phyloP scores from a whole-genome alignment of 2,888 invertebrate species.

The Amphipyra berbera region DNA sequence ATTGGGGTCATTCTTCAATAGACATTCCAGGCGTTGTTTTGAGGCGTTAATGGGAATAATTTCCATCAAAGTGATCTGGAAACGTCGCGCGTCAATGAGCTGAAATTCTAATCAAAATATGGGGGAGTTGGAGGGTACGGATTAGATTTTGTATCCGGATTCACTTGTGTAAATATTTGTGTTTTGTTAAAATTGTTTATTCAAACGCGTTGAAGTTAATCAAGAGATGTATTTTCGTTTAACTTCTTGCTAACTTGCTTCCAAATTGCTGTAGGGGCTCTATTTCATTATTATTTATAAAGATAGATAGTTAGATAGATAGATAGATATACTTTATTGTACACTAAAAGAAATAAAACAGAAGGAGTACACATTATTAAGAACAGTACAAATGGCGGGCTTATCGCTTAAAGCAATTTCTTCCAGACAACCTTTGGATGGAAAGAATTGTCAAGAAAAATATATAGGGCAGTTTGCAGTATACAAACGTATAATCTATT shows the following conservation, averaged over 20 bases:
- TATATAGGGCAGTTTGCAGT: too few species aligned
- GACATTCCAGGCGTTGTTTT: slow-evolving; percentile 59
- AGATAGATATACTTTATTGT: too few species aligned
- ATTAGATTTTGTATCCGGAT: slow-evolving; percentile 23
- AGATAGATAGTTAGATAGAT: too few species aligned
- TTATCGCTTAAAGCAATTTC: too few species aligned
- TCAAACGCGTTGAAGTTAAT: slow-evolving; percentile 2
- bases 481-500: too few species aligned
- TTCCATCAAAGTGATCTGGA: slow-evolving; percentile 56
- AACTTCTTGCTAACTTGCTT: neutral
- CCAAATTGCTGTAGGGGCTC: too few species aligned
- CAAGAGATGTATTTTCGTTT: neutral
- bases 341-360: too few species aligned
- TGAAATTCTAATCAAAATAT: slow-evolving; percentile 49
- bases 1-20: slow-evolving; percentile 44
- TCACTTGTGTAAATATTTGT: slow-evolving; percentile 9
- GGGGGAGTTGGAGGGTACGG: neutral
- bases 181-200: slow-evolving; percentile 24
- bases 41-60: slow-evolving; percentile 64
- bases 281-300: too few species aligned
- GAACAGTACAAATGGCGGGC: too few species aligned
- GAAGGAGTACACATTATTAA: too few species aligned
- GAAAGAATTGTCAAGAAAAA: too few species aligned
- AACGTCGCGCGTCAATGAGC: slow-evolving; percentile 48
- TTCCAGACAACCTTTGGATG: too few species aligned